Base-by-base conservation (phyloP, 2,113 vertebrate genomes). In the Lagenorhynchus albirostris region DNA sequence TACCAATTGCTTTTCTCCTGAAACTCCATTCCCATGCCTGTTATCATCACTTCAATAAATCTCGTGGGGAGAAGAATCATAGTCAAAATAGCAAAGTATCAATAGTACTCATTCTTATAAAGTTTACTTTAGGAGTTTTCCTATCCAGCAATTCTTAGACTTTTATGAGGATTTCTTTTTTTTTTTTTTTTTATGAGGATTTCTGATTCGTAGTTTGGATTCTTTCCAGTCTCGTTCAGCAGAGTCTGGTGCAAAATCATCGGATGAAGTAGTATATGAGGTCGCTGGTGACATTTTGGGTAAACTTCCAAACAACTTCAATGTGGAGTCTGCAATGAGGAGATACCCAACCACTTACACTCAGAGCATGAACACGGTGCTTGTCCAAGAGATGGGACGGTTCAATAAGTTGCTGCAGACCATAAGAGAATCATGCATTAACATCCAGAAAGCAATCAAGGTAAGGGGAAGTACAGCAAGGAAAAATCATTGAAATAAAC, bases 291-390 rank as follows among this genome's bases (percentile, higher is more conserved):
- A 99, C 97, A 98, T 99, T 95, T 98, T 99, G 89, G 98, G 98
- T 84, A 99, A 99, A 96, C 99, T 99, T 77, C 99, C 99, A 9
- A 36, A 95, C 44, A 97, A 99, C 98, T 99, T 99, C 21, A 99
- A 99, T 80, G 97, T 98, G 4, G 99, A 99, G 97, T 98, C 98
- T 6, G 99, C 98, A 1, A 99, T 99, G 99, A 98, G 98, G 92
- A 98, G 96, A 91, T 99, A 99, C 21, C 99, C 99, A 15, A 99
- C 99, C 36, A 98, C 98, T 53, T 99, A 99, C 91, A 98, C 98
- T 21, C 99, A 99, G 98, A 99, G 99, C 98, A 99, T 99, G 99
- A 99, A 99, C 97, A 99, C 99, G 0, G 99, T 99, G 21, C 98
- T 99, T 71, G 99, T 99, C 84, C 99, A 99, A 86, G 99, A 99